A percentile compares a stretch with the other conserved stretches of the same genome.
These are phyloP conservation scores for Moxostoma hubbsi DNA, from an alignment of 2,797 vertebrate genomes.

Conservation along the genomic window DNA sequence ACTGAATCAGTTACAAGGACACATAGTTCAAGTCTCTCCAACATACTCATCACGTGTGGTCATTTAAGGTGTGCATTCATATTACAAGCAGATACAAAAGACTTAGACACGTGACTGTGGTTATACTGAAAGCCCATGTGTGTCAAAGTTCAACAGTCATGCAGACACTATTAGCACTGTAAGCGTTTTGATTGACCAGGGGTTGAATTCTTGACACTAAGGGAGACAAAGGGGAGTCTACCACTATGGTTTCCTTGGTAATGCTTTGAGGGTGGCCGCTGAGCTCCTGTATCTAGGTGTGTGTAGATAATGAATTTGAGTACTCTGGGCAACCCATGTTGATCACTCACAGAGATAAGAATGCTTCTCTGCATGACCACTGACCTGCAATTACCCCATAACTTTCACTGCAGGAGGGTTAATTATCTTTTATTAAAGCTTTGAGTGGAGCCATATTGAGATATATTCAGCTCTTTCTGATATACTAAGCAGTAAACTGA, in stretches of 20 bases:
- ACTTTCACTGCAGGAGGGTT: conserved; percentile 32
- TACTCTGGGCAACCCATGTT: conserved; percentile 31
- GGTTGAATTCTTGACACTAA: conserved; percentile 28
- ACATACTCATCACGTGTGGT: conserved; percentile 21
- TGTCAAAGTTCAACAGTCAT: conserved; percentile 41
- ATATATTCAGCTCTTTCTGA: conserved; percentile 15
- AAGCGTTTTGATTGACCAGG: background rate
- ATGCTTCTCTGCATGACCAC: conserved; percentile 19
- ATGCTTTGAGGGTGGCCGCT: background rate
- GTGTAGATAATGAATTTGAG: conserved; percentile 44
- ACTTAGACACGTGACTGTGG: conserved; percentile 24
- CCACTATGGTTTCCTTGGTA: conserved; percentile 41
- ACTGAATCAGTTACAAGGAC: conserved; percentile 12
- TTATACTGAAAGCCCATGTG: conserved; percentile 13
- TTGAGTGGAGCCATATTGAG: conserved; percentile 6
- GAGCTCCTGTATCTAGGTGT: conserved; percentile 22
- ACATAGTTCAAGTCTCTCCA: conserved; percentile 15
- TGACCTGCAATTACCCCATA: conserved; percentile 45
- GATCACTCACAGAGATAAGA: conserved; percentile 35
- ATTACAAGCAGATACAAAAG: conserved; percentile 19
- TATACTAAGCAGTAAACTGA: background rate
- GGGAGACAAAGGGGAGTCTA: background rate
- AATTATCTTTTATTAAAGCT: conserved; percentile 45
- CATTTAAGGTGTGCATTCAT: conserved; percentile 12
- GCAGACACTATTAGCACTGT: conserved; percentile 17